Percentiles rank a stretch among this genome's conserved stretches.
These are phyloP conservation scores for Drosophila kambysellisi DNA, from an alignment of 2,888 invertebrate genomes.

Conservation along the genomic window DNA sequence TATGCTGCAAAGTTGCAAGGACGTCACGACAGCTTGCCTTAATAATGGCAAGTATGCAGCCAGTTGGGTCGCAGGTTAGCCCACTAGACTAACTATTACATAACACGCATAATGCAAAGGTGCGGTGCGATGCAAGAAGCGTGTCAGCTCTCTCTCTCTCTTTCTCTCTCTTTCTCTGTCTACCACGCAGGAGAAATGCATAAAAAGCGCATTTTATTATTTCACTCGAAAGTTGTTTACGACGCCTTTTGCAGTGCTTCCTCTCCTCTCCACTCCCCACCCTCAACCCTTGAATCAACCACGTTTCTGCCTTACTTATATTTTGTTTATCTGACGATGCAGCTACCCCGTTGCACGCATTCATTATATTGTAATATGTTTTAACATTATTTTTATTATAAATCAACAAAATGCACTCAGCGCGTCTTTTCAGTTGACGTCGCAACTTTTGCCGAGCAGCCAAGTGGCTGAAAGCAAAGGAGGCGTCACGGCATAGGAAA, in stretches of 20 bases:
- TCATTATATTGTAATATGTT: conserved; percentile 76
- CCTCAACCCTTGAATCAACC: not conserved
- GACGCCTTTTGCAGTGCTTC: conserved; percentile 51
- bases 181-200: conserved; percentile 52
- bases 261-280: not conserved
- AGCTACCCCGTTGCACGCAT: conserved; percentile 50
- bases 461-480: conserved; percentile 9
- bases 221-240: conserved; percentile 79
- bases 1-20: conserved; percentile 77
- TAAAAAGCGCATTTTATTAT: conserved; percentile 79
- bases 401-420: conserved; percentile 75
- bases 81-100: conserved; percentile 57
- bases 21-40: conserved; percentile 73
- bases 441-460: conserved; percentile 50
- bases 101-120: conserved; percentile 67
- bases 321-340: conserved; percentile 43
- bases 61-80: not conserved
- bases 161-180: not conserved
- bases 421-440: conserved; percentile 61
- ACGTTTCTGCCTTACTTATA: conserved; percentile 6
- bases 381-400: conserved; percentile 76
- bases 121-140: conserved; percentile 24
- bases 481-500: conserved; percentile 2
- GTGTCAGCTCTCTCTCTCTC: not conserved
- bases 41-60: conserved; percentile 35